Percentiles rank a stretch among this genome's conserved stretches.
Evolutionary conservation across 2,113 vertebrate genomes (phyloP).

Genomic region (Delphinapterus leucas): DNA sequence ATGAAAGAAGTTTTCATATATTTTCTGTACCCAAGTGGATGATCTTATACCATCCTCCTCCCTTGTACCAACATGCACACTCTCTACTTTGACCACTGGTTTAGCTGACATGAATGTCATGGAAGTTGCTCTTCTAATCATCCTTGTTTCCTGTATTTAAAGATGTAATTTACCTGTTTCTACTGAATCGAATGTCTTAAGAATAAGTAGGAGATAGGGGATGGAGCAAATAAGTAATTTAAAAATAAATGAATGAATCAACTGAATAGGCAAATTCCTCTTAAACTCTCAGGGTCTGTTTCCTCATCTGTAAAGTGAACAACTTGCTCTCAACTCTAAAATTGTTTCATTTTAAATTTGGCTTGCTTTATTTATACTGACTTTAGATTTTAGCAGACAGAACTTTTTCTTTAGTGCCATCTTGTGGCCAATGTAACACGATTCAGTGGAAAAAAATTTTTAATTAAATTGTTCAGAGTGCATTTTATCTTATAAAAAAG

Average conservation of each 20-base stretch:
- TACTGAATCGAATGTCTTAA: neutral
- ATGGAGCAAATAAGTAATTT: neutral
- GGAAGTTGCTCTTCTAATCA: neutral
- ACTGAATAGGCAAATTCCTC: neutral
- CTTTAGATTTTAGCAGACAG: neutral
- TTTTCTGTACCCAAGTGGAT: neutral
- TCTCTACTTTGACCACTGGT: neutral
- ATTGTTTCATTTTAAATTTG: neutral
- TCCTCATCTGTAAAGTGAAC: neutral
- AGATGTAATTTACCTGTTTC: conserved; percentile 11
- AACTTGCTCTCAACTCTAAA: neutral
- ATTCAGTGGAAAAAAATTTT: neutral
- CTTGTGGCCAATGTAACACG: conserved; percentile 52
- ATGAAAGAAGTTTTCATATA: neutral
- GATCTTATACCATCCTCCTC: neutral
- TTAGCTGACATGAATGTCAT: conserved; percentile 24
- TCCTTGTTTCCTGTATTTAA: conserved; percentile 36
- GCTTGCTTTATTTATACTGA: neutral
- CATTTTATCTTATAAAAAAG: conserved; percentile 42
- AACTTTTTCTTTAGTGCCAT: conserved; percentile 16
- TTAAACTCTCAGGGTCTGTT: neutral
- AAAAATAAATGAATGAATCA: neutral
- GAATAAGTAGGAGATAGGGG: neutral
- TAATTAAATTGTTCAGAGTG: neutral
- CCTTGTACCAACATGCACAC: neutral